These are phyloP conservation scores for Pangasius mekongensis DNA, from an alignment of 2,797 vertebrate genomes.

Conservation along the genomic window DNA sequence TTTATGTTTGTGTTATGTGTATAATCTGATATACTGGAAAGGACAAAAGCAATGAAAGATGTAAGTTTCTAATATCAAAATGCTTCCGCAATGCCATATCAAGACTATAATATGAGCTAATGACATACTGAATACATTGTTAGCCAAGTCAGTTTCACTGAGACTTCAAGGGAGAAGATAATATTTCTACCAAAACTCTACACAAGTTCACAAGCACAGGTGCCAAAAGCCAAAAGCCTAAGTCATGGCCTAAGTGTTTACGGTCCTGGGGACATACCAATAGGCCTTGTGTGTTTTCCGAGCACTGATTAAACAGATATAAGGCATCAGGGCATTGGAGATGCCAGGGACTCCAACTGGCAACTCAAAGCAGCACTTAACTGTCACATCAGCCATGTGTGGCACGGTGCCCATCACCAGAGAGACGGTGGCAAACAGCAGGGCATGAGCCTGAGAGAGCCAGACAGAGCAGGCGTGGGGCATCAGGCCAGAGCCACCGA, in stretches of 20 bases:
- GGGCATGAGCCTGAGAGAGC: constrained; percentile 55
- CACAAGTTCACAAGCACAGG: constrained; percentile 16
- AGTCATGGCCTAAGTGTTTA: constrained; percentile 37
- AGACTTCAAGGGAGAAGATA: neutral
- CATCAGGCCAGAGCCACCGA: constrained; percentile 53
- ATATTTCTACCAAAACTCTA: neutral
- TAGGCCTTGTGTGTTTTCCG: constrained; percentile 47
- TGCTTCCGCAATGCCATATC: neutral
- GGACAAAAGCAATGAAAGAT: neutral
- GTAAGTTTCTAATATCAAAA: neutral
- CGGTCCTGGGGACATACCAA: constrained; percentile 50
- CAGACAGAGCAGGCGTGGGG: constrained; percentile 55
- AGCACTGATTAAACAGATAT: constrained; percentile 56
- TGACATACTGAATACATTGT: neutral
- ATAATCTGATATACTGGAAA: neutral
- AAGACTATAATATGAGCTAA: neutral
- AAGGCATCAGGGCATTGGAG: constrained; percentile 48
- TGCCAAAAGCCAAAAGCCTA: constrained; percentile 34
- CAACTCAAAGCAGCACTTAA: constrained; percentile 57
- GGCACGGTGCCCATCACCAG: constrained; percentile 60
- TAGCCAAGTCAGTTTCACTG: neutral
- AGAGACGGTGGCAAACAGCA: constrained; percentile 61
- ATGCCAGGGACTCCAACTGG: constrained; percentile 57
- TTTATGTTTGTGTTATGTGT: neutral
- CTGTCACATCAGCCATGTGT: constrained; percentile 54